These are phyloP conservation scores for Nannoperca obscura DNA, from an alignment of 2,797 vertebrate species.

Conservation along the genomic window DNA sequence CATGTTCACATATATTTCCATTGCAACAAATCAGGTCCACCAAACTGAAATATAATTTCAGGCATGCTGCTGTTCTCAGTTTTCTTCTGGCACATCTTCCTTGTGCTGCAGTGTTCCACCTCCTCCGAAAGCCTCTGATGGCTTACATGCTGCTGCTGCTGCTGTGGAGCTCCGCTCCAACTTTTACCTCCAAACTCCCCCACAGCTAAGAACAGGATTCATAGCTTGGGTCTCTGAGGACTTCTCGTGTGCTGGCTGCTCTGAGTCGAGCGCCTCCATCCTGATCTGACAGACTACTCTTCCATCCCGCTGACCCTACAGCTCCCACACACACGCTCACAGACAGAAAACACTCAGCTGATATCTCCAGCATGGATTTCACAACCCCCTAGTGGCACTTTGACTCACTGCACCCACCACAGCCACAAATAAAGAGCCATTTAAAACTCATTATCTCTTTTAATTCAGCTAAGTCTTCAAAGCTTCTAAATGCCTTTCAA, in stretches of 20 bases:
- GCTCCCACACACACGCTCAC: background rate
- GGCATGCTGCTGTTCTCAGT: background rate
- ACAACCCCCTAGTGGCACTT: constrained; percentile 56
- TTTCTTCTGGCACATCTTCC: background rate
- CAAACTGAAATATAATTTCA: background rate
- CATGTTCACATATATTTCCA: background rate
- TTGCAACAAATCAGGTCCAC: background rate
- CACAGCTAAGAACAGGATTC: constrained; percentile 51
- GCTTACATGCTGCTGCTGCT: constrained; percentile 17
- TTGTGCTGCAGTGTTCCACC: background rate
- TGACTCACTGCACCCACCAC: constrained; percentile 21
- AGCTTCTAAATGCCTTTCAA: constrained; percentile 65
- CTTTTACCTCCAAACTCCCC: constrained; percentile 32
- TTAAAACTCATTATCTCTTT: constrained; percentile 66
- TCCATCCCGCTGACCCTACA: constrained; percentile 55
- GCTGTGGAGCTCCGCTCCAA: constrained; percentile 15
- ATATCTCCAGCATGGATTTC: constrained; percentile 27
- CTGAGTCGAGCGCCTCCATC: constrained; percentile 47
- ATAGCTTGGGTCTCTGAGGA: constrained; percentile 46
- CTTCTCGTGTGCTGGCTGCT: constrained; percentile 48
- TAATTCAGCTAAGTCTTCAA: constrained; percentile 66
- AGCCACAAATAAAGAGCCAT: constrained; percentile 57
- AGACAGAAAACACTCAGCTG: constrained; percentile 17
- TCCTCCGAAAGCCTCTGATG: constrained; percentile 17
- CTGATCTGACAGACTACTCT: constrained; percentile 54